These are phyloP conservation scores for Bubalus kerabau DNA, from an alignment of 2,113 vertebrate genomes.

Conservation along the genomic window DNA sequence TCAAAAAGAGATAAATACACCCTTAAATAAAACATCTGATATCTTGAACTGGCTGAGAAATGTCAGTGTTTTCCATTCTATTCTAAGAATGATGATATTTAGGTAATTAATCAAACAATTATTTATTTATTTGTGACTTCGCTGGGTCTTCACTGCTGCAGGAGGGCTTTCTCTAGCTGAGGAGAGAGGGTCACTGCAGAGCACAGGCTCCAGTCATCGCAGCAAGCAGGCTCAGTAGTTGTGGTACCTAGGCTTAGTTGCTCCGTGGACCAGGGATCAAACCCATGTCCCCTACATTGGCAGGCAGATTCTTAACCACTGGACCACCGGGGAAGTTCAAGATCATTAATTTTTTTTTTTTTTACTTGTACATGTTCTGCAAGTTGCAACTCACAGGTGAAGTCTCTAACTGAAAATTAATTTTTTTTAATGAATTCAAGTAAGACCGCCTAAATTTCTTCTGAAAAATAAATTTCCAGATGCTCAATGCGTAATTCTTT, in stretches of 20 bases:
- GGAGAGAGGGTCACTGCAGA: background rate
- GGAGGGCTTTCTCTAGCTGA: background rate
- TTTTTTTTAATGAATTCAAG: background rate
- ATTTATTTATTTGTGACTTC: background rate
- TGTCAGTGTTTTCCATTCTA: background rate
- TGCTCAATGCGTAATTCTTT: background rate
- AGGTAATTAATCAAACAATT: background rate
- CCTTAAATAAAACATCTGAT: background rate
- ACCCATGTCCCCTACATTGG: background rate
- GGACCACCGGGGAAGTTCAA: background rate
- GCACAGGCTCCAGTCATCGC: fast-evolving
- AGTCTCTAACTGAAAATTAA: background rate
- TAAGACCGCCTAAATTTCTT: background rate
- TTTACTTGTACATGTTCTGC: background rate
- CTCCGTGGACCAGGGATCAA: background rate
- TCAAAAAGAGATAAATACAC: background rate
- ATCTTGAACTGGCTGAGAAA: background rate
- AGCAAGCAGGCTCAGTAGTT: background rate
- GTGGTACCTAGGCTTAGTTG: background rate
- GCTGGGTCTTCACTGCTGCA: background rate
- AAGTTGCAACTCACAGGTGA: slow-evolving; percentile 28
- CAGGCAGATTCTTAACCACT: background rate
- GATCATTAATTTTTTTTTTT: background rate
- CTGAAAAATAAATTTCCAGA: slow-evolving; percentile 1
- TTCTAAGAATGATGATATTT: background rate